Conservation (phyloP, 2,888 invertebrate species). For the Ethmia dodecea region DNA sequence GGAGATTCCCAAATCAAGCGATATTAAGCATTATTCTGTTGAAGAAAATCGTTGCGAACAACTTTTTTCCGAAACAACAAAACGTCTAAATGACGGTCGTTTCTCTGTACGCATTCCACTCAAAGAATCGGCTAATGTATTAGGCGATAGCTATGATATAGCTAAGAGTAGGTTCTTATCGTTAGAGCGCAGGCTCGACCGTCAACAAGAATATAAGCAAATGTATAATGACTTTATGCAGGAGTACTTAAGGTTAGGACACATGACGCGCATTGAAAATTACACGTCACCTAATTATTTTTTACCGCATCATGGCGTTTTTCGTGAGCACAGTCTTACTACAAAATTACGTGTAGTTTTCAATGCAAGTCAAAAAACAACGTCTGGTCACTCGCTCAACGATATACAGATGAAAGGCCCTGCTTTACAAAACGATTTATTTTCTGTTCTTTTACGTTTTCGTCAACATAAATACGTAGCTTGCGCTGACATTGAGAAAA, state of each 20-base stretch:
- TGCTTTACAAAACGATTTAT: slow-evolving; percentile 23
- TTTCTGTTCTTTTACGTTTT: slow-evolving; percentile 26
- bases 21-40: neutral
- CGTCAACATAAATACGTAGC: slow-evolving; percentile 23
- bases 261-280: slow-evolving; percentile 15
- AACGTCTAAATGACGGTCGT: slow-evolving; percentile 3
- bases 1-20: slow-evolving; percentile 4
- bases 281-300: slow-evolving; percentile 12
- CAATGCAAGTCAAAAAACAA: slow-evolving; percentile 14
- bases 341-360: slow-evolving; percentile 19
- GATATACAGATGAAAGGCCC: slow-evolving; percentile 24
- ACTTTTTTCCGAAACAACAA: slow-evolving; percentile 8
- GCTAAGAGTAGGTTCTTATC: slow-evolving; percentile 7
- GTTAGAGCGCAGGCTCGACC: slow-evolving; percentile 9
- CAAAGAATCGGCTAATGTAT: slow-evolving; percentile 3
- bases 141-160: slow-evolving; percentile 1
- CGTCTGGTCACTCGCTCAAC: slow-evolving; percentile 19
- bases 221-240: slow-evolving; percentile 14
- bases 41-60: slow-evolving; percentile 11
- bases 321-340: slow-evolving; percentile 11
- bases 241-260: slow-evolving; percentile 12
- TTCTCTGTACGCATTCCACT: slow-evolving; percentile 7
- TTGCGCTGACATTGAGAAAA: slow-evolving; percentile 27
- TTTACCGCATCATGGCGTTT: slow-evolving; percentile 18
- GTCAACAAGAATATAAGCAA: slow-evolving; percentile 7